Percentiles rank a stretch among this genome's conserved stretches.
phyloP scores from a whole-genome alignment of 2,113 vertebrate species.

The human (Homo sapiens) region DNA sequence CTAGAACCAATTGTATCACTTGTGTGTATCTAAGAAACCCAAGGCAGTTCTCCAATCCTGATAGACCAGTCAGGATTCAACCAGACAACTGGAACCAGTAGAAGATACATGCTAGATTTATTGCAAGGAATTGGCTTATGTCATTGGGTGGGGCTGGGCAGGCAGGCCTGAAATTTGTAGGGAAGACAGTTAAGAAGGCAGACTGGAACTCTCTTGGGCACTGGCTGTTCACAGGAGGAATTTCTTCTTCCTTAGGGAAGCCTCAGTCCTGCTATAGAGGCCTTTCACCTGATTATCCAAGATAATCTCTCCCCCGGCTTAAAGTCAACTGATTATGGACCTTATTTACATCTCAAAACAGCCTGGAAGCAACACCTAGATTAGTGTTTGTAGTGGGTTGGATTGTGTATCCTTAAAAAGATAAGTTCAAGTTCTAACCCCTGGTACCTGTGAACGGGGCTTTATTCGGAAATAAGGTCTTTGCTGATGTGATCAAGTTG shows the following conservation, averaged over 20 bases:
- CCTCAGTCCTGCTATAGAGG: neutral
- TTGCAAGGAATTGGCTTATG: neutral
- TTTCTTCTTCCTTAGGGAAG: neutral
- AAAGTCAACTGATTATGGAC: neutral
- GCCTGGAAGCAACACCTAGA: neutral
- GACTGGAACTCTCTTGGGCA: neutral
- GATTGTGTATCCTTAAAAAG: neutral
- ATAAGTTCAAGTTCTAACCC: neutral
- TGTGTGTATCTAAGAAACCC: neutral
- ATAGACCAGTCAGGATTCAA: neutral
- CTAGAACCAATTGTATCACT: neutral
- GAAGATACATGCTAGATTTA: neutral
- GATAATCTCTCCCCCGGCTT: no score
- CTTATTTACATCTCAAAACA: neutral
- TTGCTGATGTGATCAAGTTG: neutral
- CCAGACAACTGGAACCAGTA: neutral
- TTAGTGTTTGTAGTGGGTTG: neutral
- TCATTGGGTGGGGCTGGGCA: neutral
- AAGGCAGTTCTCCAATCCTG: neutral
- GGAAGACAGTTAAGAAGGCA: no score
- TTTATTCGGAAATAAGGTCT: neutral
- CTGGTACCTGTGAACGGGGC: neutral
- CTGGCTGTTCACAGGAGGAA: neutral
- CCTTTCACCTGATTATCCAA: neutral
- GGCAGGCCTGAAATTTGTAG: neutral